A percentile compares a stretch with the other conserved stretches of the same genome.
These are phyloP conservation scores for Macrostomum cliftonense DNA, from an alignment of 2,888 invertebrate species.

Conservation along the genomic window DNA sequence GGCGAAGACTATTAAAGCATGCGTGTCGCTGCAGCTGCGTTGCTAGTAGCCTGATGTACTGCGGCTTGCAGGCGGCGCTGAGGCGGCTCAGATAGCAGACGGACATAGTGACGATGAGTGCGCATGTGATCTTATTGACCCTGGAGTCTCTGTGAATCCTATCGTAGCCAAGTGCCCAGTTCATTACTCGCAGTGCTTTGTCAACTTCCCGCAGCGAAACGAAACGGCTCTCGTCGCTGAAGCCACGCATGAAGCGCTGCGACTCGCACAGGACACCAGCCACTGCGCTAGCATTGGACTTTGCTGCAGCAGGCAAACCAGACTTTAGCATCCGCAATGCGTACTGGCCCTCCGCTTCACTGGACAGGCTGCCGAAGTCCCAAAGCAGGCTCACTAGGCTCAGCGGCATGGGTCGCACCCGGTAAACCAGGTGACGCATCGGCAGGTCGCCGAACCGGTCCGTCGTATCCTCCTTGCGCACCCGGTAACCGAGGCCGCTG, in stretches of 20 bases:
- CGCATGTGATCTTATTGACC: too few relatives aligned
- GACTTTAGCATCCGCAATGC: conserved; percentile 24
- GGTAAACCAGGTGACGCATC: conserved; percentile 29
- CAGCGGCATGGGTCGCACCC: conserved; percentile 29
- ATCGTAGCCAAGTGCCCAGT: neutral
- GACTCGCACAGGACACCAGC: neutral
- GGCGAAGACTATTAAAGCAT: too few relatives aligned
- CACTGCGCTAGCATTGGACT: neutral
- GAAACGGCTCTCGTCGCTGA: conserved; percentile 1
- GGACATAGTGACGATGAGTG: too few relatives aligned
- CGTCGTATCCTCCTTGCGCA: conserved; percentile 22
- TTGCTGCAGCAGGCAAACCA: too few relatives aligned
- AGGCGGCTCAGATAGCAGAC: too few relatives aligned
- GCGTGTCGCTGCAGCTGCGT: too few relatives aligned
- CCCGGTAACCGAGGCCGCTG: conserved; percentile 29
- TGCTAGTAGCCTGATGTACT: too few relatives aligned
- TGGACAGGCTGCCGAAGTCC: conserved; percentile 30
- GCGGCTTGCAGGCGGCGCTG: too few relatives aligned
- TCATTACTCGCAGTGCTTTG: neutral
- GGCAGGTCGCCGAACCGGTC: conserved; percentile 21
- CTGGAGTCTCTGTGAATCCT: too few relatives aligned
- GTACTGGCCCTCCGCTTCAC: conserved; percentile 22
- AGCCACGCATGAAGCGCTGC: conserved; percentile 1
- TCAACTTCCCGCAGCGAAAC: conserved; percentile 1
- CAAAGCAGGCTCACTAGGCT: conserved; percentile 30